Base-by-base conservation (phyloP, 2,113 vertebrate genomes). In the Ursus arctos region DNA sequence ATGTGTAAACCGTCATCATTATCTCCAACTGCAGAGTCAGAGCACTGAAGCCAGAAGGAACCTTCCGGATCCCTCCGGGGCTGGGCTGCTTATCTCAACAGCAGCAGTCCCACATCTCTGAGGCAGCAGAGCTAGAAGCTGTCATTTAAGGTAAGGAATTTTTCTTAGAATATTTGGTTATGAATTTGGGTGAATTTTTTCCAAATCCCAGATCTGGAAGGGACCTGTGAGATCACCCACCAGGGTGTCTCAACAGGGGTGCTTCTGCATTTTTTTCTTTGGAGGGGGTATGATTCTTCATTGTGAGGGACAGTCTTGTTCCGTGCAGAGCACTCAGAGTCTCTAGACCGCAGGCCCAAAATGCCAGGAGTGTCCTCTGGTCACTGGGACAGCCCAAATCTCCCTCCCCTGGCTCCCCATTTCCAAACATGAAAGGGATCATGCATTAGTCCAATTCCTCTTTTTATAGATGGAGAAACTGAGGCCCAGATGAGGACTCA, bases 41-140 rank as follows among this genome's bases (percentile, higher is more conserved):
- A 83, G 71, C 2, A 3, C 76, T 14, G 22, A 85, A 77, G 97
- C 91, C 8, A 0, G 61, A 65, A 95, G 95, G 88, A 91, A 93
- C 6, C 88, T 86, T 94, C 91, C 49, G 59, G 97, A 74, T 72
- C 86, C 92, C 71, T 61, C 63, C 0, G 24, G 74, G 93, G 74
- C 76, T 40, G 33, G 28, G 24, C 57, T 86, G 96, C 96, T 97
- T 97, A 98, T 97, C 97, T 96, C 40, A 11, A 15, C 90, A 26
- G 96, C 63, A n/a, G 88, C 96, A 97, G 98, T 74, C 57, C 47
- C 57, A 14, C 31, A 13, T 83, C 92, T 89, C 36, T 0, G 36
- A 95, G 76, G 84, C 94, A 43, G 91, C 69, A 92, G 80, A 85
- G 91, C 93, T 57, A 81, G 77, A 67, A 79, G 91, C 96, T 95